Percentiles rank a stretch among this genome's conserved stretches.
Conservation (phyloP, 2,888 invertebrate species). For the Therioaphis trifolii region DNA sequence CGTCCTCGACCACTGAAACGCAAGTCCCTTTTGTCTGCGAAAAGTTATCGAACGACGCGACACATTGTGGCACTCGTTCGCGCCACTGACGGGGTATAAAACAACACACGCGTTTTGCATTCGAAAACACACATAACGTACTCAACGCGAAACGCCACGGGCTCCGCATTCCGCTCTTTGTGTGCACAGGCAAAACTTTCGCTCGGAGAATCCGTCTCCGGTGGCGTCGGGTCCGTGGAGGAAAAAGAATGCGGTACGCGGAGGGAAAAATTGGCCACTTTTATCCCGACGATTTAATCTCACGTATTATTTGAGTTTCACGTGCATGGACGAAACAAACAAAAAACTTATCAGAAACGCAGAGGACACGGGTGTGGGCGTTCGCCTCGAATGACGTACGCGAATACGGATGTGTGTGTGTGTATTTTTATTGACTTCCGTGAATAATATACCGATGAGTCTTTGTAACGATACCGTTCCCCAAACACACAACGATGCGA, state of each 20-base stretch:
- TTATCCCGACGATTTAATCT: constrained; percentile 16
- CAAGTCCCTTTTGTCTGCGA: constrained; percentile 2
- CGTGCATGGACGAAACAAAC: neutral
- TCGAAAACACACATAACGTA: neutral
- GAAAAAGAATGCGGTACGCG: neutral
- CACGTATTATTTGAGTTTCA: neutral
- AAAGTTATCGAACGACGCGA: constrained; percentile 22
- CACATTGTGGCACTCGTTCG: too few species aligned
- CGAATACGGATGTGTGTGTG: too few species aligned
- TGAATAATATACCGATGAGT: too few species aligned
- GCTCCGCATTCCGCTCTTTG: neutral
- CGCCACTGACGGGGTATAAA: too few species aligned
- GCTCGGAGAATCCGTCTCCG: neutral
- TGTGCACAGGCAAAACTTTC: neutral
- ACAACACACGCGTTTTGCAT: neutral
- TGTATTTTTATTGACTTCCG: too few species aligned
- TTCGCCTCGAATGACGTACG: too few species aligned
- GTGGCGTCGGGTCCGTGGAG: neutral
- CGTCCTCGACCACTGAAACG: too few species aligned
- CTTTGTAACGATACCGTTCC: too few species aligned
- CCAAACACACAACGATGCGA: too few species aligned
- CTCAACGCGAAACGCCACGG: too few species aligned
- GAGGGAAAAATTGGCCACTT: neutral
- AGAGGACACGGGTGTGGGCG: neutral
- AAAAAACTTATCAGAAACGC: neutral